Evolutionary conservation across 2,113 vertebrate genomes (phyloP), one percentile per base, ranked within the genome.

Genomic region (Falco punctatus): DNA sequence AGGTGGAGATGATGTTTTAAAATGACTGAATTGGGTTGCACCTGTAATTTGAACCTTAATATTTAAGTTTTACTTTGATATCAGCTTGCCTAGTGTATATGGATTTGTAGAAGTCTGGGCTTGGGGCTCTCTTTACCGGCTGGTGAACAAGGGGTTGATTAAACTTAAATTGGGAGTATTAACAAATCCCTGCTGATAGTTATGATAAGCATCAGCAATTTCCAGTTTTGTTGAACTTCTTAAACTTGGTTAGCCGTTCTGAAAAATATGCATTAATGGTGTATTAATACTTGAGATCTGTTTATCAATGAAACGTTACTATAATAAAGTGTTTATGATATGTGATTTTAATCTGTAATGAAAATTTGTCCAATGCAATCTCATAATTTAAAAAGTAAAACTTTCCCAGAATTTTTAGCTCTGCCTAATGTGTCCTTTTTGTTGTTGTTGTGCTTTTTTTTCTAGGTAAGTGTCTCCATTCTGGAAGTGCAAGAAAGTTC

Each of bases 391-490:
- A n/a, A 91, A 78, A 82, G 17, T 11, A 51, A 59, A 86, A 75
- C 30, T 32, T 73, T 67, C 32, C 27, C 10, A 20, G 19, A 61
- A 80, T 11, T 27, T 83, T 46, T 8, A 32, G 4, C 77, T 83
- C 48, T 62, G 28, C 19, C 84, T 98, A 64, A 97, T 14, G 4
- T 75, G 11, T 42, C 30, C 30, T 74, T 42, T 77, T 40, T 86
- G 35, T 57, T 79, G 51, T 40, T 88, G 5, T 79, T 65, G 15
- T 59, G 38, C 38, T 38, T 38, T 74, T 90, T 58, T 89, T 35
- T 80, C 67, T 97, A 98, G 98, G 98, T 98, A 98, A 98, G 98
- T 98, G 97, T 85, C 46, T 93, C 57, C 44, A 2, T 84, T 51
- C 54, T 94, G 81, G 51, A 80, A 38, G 23, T 28, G 9, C 57